phyloP scores from a whole-genome alignment of 2,888 invertebrate genomes.

The Drosophila ustulata region DNA sequence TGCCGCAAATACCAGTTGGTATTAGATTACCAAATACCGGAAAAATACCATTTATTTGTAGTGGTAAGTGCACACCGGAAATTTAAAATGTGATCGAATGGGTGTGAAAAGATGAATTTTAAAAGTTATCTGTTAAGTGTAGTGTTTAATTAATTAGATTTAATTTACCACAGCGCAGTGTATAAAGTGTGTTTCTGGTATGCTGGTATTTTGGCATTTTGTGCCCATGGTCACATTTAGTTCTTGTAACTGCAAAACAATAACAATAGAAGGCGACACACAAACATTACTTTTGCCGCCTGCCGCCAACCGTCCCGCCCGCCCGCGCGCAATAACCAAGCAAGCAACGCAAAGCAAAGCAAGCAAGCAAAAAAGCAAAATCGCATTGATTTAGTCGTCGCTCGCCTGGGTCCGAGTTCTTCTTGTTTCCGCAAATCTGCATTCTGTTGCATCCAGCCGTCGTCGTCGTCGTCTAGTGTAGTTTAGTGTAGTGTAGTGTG shows the following conservation, averaged over 20 bases:
- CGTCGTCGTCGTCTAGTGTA: not conserved
- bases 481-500: constrained; percentile 17
- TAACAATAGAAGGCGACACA: constrained; percentile 59
- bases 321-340: constrained; percentile 40
- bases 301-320: constrained; percentile 33
- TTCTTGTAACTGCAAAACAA: constrained; percentile 52
- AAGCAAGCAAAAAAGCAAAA: constrained; percentile 9
- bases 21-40: too few species aligned
- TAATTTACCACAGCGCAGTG: not conserved
- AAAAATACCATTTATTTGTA: too few species aligned
- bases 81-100: too few species aligned
- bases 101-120: too few species aligned
- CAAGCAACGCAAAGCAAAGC: not conserved
- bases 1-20: too few species aligned
- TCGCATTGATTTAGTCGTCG: constrained; percentile 50
- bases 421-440: constrained; percentile 47
- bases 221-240: constrained; percentile 32
- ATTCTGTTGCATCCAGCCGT: constrained; percentile 43
- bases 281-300: constrained; percentile 67
- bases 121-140: too few species aligned
- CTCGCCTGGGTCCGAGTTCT: constrained; percentile 36
- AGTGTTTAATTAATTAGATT: too few species aligned
- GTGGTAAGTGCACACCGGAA: too few species aligned
- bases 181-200: not conserved
- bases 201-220: constrained; percentile 15